Evolutionary conservation across 2,113 vertebrate species (phyloP).

Genomic region (Tychaedon coryphoeus): DNA sequence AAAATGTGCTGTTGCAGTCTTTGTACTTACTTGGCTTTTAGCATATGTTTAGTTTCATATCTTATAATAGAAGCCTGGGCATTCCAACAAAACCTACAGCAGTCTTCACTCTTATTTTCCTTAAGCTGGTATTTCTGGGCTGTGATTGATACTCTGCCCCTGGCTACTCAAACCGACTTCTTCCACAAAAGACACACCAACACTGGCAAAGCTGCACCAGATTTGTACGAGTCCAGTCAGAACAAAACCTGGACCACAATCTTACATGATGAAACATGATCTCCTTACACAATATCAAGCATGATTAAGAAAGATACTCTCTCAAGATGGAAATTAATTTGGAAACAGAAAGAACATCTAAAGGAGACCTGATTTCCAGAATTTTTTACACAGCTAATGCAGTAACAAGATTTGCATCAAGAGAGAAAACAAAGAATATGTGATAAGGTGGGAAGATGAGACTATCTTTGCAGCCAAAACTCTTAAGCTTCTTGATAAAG

Average conservation of each 20-base stretch:
- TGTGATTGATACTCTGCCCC: not conserved
- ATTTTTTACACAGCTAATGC: not conserved
- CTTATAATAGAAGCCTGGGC: not conserved
- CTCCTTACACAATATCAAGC: conserved; percentile 6
- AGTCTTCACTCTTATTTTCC: not conserved
- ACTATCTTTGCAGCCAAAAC: not conserved
- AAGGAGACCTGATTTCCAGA: not conserved
- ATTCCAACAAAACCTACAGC: not conserved
- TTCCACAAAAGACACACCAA: not conserved
- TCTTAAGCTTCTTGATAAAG: not conserved
- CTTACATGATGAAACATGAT: not conserved
- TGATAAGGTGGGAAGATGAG: not conserved
- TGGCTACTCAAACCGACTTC: not conserved
- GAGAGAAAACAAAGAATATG: not conserved
- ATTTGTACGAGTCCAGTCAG: conserved; percentile 9
- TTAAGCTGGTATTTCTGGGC: not conserved
- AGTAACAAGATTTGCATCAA: not conserved
- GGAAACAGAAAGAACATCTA: not conserved
- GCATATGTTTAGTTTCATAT: not conserved
- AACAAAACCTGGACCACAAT: conserved; percentile 42
- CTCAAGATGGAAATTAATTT: not conserved
- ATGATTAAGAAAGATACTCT: not conserved
- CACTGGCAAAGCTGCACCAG: not conserved
- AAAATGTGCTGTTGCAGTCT: not conserved
- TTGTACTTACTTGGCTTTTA: not conserved